phyloP scores from a whole-genome alignment of 2,113 vertebrate species.

The Ariopsis seemanni region DNA sequence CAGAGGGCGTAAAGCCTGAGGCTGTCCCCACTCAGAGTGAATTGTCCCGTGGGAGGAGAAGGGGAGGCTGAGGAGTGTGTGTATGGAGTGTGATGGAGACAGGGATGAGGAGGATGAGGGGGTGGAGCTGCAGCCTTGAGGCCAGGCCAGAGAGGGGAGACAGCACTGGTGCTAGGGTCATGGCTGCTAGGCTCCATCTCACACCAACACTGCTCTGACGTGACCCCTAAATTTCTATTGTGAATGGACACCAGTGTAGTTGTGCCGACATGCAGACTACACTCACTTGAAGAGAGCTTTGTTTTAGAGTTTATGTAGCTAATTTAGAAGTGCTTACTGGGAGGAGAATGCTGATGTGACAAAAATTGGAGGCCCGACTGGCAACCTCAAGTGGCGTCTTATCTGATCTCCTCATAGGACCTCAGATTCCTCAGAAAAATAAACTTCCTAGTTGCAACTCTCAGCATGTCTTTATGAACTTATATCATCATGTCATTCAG shows the following conservation, averaged over 20 bases:
- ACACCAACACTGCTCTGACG: constrained; percentile 71
- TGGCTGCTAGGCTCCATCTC: constrained; percentile 74
- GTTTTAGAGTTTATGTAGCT: constrained; percentile 66
- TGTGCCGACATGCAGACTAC: constrained; percentile 60
- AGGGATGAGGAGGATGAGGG: constrained; percentile 58
- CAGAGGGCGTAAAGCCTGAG: constrained; percentile 68
- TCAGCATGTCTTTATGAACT: constrained; percentile 7
- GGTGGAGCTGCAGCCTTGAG: constrained; percentile 73
- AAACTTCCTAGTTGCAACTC: not conserved
- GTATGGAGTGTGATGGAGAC: constrained; percentile 61
- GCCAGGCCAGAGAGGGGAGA: constrained; percentile 76
- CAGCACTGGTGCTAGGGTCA: constrained; percentile 82
- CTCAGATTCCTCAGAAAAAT: not conserved
- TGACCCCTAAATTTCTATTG: constrained; percentile 75
- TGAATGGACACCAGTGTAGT: constrained; percentile 76
- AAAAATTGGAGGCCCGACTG: constrained; percentile 50
- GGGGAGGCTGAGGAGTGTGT: constrained; percentile 69
- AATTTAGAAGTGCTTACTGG: constrained; percentile 61
- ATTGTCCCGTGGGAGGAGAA: constrained; percentile 66
- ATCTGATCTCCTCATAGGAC: constrained; percentile 40
- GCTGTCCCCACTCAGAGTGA: constrained; percentile 60
- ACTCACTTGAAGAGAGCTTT: constrained; percentile 55
- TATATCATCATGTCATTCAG: not conserved
- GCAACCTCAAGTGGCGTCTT: constrained; percentile 55
- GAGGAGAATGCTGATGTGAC: constrained; percentile 66